Conservation (phyloP, 1,140 invertebrate species). For the Macrobrachium rosenbergii region DNA sequence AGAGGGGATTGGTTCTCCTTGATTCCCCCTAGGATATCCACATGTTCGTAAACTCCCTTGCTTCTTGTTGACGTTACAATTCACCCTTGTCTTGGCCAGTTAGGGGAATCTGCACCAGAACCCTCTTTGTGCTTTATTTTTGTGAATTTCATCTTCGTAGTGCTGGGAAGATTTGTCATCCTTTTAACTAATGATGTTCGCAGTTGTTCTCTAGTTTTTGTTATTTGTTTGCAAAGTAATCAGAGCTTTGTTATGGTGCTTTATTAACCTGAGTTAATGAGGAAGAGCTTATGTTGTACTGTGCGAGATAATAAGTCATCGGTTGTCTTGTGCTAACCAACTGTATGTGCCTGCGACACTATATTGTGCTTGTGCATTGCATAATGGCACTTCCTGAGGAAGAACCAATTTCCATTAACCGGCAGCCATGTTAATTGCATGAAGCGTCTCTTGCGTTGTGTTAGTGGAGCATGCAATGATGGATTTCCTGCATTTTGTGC, state of each 20-base stretch:
- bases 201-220: not conserved
- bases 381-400: no score
- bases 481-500: not conserved
- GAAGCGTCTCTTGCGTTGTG: not conserved
- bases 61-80: constrained; percentile 27
- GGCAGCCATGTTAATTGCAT: no score
- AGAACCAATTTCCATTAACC: not conserved
- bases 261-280: constrained; percentile 16
- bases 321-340: not conserved
- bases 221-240: not conserved
- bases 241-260: constrained; percentile 12
- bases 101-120: constrained; percentile 18
- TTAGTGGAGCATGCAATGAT: constrained; percentile 12
- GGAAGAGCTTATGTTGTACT: not conserved
- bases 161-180: not conserved
- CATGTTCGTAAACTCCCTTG: constrained; percentile 31
- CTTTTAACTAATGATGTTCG: not conserved
- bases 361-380: no score
- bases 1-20: no score
- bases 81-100: not conserved
- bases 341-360: no score
- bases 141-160: no score
- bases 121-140: no score
- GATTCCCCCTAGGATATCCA: not conserved
- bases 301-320: not conserved